Evolutionary conservation across 2,797 vertebrate genomes (phyloP), one percentile per base, ranked within the genome.

Genomic region (Craterocephalus amniculus): DNA sequence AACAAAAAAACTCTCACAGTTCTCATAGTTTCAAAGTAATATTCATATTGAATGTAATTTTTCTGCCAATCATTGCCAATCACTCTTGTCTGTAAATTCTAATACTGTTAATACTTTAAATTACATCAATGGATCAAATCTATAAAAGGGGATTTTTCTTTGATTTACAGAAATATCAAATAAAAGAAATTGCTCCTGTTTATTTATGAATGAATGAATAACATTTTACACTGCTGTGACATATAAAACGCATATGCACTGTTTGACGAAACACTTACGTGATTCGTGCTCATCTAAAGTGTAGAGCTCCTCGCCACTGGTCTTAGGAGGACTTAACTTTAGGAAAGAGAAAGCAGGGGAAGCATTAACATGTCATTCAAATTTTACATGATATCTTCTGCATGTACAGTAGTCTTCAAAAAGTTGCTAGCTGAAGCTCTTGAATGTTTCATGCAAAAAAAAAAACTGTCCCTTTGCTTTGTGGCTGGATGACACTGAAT

Each of bases 211-310:
- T 45, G 2, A 45, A 43, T 43, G 5, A 40, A 40, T 43, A 6
- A 43, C 1, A 32, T 32, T 32, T 32, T 32, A 3, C 43, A 31
- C 32, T 58, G 14, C 34, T 38, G 3, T 58, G 49, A 4, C 29
- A 62, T 58, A 20, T 55, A 22, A 75, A 6, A 29, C 52, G 51
- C 38, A 62, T 22, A 65, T 51, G 65, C 22, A 16, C 10, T 31
- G 10, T 14, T 5, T 2, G 1, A 58, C 24, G 6, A 78, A 57
- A 94, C 59, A 95, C 97, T 95, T 94, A 99, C 97, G 96, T 69
- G 97, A 96, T 83, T 97, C 94, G 79, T 97, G 96, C 80, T 97
- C 94, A 0, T 93, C 92, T 82, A 99, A 79, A 31, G 95, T 92
- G 84, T 96, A 98, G 27, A 98, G 93, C 66, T 89, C 95, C 68